Evolutionary conservation across 2,113 vertebrate genomes (phyloP).

Genomic region (Gopherus evgoodei): DNA sequence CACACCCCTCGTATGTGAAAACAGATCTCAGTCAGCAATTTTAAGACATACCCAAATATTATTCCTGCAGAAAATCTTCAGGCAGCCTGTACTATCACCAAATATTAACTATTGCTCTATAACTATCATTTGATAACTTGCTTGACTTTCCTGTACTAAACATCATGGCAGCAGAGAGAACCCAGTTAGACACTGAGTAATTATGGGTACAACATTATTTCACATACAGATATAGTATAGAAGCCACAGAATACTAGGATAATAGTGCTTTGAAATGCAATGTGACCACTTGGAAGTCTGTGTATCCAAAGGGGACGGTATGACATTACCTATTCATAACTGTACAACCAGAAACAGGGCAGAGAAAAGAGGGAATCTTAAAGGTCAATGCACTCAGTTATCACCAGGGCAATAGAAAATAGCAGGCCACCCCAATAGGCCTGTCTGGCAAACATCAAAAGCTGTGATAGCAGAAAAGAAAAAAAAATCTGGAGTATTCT

Average conservation of each 20-base stretch:
- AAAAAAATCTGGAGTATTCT: not conserved
- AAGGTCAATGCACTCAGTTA: not conserved
- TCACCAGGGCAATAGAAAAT: not conserved
- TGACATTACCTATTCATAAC: not conserved
- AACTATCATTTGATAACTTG: not conserved
- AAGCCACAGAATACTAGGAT: not conserved
- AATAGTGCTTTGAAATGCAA: not conserved
- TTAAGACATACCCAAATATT: not conserved
- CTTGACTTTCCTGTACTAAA: not conserved
- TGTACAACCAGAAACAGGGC: not conserved
- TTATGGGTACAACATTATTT: not conserved
- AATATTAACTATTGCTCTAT: not conserved
- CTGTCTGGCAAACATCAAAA: slow-evolving; percentile 1
- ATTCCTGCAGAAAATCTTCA: not conserved
- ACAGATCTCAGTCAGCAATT: not conserved
- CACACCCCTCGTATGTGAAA: rapidly evolving
- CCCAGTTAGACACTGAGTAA: not conserved
- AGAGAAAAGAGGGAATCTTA: not conserved
- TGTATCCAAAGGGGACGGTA: not conserved
- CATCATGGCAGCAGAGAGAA: not conserved
- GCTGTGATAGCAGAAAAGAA: not conserved
- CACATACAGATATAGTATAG: not conserved
- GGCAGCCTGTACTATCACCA: not conserved
- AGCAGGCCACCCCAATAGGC: not conserved
- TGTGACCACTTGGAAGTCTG: not conserved